Base-by-base conservation (phyloP, 1,140 invertebrate genomes). In the Drosophila eugracilis region DNA sequence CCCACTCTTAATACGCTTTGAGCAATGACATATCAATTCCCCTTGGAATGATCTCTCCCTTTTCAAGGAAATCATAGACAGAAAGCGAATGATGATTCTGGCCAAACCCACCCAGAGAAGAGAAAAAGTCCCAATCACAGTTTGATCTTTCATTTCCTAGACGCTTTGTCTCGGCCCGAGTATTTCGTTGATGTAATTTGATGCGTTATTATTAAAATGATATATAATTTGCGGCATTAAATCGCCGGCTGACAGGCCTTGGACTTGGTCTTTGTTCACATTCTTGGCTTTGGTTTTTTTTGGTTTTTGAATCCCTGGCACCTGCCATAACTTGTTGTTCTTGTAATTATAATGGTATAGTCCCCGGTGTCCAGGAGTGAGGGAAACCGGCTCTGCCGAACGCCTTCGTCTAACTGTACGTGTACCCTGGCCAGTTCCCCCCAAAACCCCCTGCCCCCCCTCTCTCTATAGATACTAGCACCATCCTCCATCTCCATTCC, bases 181-280 rank as follows among this genome's bases (percentile, higher is more conserved):
- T 28, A 62, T 34, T 58, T 57, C 49, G 73, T 69, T 62, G 50
- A 55, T 59, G 77, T 88, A 86, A 86, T 88, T 88, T 77, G 78
- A 81, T 75, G 77, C 63, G 83, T 78, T 86, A 81, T 86, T 86
- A 86, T 86, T 81, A 47, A 88, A 86, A 86, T 86, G 69, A 88
- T 88, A 88, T 86, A 78, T 86, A 81, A 86, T 86, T 86, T 86
- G 17, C 44, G 21, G 57, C 60, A 80, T 85, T 85, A 73, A 75
- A 67, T 72, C 60, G 32, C 34, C 49, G 42, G 52, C 42, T 45
- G 42, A 45, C 42, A 26, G 42, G 22, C 42, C 22, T n/a, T n/a
- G n/a, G 10, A 71, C 24, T 41, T n/a, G 32, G 48, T 45, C 78
- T 85, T 67, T 67, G 54, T 83, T 77, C 73, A 60, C 73, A 62